Evolutionary conservation across 2,888 invertebrate genomes (phyloP), one percentile per base, ranked within the genome.

Genomic region (Mesorhabditis belari): DNA sequence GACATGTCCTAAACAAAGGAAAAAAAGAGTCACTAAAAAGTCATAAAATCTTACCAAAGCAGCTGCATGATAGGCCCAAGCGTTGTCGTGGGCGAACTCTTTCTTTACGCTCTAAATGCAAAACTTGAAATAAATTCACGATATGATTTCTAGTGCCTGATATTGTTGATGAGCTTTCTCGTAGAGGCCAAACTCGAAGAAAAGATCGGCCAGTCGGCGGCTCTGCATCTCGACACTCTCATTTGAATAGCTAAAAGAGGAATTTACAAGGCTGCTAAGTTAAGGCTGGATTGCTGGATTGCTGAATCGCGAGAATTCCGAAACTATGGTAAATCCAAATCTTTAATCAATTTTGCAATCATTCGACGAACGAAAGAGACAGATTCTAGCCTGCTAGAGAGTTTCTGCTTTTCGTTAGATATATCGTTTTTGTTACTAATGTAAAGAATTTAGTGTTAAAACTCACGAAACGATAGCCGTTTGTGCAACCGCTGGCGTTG

Each of bases 1-100:
- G 76, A 72, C 76, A 79, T 77, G 67, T 79, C 79, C 49, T 64
- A 53, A 19, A 2, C 3, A n/a, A 12, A 25, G 2, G 21, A 19
- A 52, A n/a, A 12, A 12, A 12, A 21, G 5, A 21, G 50, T 54
- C 19, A 55, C 27, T 2, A 9, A 17, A 6, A 24, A 27, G 17
- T 63, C 35, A 52, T 44, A 53, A n/a, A 54, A 6, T 9, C 3
- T 71, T 65, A 83, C 84, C 55, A 94, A 84, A 4, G 96, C 93
- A 9, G 95, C 93, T 0, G 96, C 94, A 51, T 77, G 72, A 82
- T 95, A 91, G 27, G 94, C 86, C 94, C 94, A 95, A 0, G 96
- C 96, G 71, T 92, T 91, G 82, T 98, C 96, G 1, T 90, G 90
- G 80, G 90, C 90, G 82, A 96, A 96, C 82, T 98, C 98, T 58